Evolutionary conservation across 2,888 invertebrate genomes (phyloP).

Genomic region (Crioceris asparagi): DNA sequence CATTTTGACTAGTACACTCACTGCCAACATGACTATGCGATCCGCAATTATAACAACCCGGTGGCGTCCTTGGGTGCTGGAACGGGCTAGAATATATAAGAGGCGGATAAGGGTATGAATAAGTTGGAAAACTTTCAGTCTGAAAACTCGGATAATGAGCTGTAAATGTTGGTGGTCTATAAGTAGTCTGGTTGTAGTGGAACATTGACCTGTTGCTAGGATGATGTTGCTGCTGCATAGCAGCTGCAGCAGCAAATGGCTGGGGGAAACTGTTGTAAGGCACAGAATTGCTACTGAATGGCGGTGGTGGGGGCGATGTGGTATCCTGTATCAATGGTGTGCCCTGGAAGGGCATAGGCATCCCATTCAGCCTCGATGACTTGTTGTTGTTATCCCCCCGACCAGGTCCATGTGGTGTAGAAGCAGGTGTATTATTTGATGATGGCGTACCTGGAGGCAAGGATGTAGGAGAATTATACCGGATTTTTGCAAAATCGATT

Average conservation of each 20-base stretch:
- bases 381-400: conserved; percentile 15
- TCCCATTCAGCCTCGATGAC: conserved; percentile 26
- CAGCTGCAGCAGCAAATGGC: conserved; percentile 12
- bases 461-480: too few species aligned
- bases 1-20: conserved; percentile 83
- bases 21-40: conserved; percentile 69
- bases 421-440: conserved; percentile 13
- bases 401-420: conserved; percentile 19
- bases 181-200: conserved; percentile 25
- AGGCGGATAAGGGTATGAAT: conserved; percentile 28
- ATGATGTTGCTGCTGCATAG: conserved; percentile 3
- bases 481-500: too few species aligned
- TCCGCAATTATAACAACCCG: conserved; percentile 85
- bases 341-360: conserved; percentile 27
- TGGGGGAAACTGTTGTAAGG: conserved; percentile 43
- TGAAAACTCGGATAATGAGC: conserved; percentile 29
- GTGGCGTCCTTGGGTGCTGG: conserved; percentile 48
- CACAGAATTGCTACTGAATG: conserved; percentile 39
- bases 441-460: too few species aligned
- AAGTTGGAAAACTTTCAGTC: conserved; percentile 20
- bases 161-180: conserved; percentile 33
- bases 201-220: conserved; percentile 28
- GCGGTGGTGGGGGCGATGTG: conserved; percentile 34
- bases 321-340: conserved; percentile 29
- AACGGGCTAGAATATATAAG: conserved; percentile 34